These are phyloP conservation scores for Atta cephalotes DNA, from an alignment of 1,140 invertebrate species.

Conservation along the genomic window DNA sequence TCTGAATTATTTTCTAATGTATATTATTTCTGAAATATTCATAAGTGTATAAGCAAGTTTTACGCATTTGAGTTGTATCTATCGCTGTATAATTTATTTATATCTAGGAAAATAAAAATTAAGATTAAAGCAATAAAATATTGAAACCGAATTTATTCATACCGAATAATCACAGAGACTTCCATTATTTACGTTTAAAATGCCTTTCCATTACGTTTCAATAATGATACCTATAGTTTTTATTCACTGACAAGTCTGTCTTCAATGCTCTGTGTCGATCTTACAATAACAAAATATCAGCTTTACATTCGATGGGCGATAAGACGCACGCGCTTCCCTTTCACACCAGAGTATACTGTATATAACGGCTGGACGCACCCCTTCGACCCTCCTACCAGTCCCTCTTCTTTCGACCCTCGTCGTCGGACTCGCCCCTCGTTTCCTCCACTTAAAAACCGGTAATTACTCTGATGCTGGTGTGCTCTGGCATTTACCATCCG, in stretches of 20 bases:
- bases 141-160: background rate
- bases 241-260: background rate
- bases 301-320: slow-evolving; percentile 45
- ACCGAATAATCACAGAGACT: background rate
- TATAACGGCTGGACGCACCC: slow-evolving; percentile 59
- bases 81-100: background rate
- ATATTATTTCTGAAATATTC: slow-evolving; percentile 5
- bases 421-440: slow-evolving; percentile 73
- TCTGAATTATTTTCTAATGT: background rate
- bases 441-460: slow-evolving; percentile 80
- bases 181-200: background rate
- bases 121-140: background rate
- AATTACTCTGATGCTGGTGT: slow-evolving; percentile 77
- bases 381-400: slow-evolving; percentile 26
- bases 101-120: slow-evolving; percentile 14
- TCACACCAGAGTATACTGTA: slow-evolving; percentile 41
- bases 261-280: background rate
- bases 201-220: background rate
- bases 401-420: slow-evolving; percentile 68
- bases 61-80: background rate
- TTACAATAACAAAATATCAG: slow-evolving; percentile 43
- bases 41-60: background rate
- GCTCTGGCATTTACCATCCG: slow-evolving; percentile 77
- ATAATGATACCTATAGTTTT: background rate
- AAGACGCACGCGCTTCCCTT: slow-evolving; percentile 37